These are phyloP conservation scores for Drosophila nigrodunni DNA, from an alignment of 1,140 invertebrate genomes.

Conservation along the genomic window DNA sequence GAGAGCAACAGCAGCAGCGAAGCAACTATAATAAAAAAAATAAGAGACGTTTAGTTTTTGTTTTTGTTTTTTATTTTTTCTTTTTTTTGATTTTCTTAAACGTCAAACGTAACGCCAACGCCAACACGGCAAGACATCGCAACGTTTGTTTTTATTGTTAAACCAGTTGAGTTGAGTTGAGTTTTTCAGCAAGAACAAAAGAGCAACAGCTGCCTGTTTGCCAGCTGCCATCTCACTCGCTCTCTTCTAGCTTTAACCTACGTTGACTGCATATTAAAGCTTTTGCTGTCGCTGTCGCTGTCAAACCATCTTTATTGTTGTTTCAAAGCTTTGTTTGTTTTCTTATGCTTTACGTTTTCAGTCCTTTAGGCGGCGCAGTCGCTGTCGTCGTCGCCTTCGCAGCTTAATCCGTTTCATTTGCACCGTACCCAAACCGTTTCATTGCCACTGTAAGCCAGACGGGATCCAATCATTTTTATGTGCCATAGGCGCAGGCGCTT, in stretches of 20 bases:
- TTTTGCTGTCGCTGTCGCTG: constrained; percentile 17
- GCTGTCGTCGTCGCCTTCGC: too few relatives aligned
- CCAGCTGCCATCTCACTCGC: constrained; percentile 16
- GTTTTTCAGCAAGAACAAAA: constrained; percentile 47
- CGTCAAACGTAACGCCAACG: constrained; percentile 76
- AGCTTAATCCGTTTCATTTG: constrained; percentile 15
- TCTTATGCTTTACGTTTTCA: constrained; percentile 25
- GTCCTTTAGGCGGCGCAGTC: constrained; percentile 14
- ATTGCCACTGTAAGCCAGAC: constrained; percentile 14
- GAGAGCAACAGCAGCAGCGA: constrained; percentile 47
- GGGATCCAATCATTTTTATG: constrained; percentile 26
- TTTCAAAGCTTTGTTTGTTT: constrained; percentile 64
- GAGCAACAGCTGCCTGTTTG: constrained; percentile 55
- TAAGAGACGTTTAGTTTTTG: constrained; percentile 55
- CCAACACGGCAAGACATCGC: constrained; percentile 42
- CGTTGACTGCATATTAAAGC: constrained; percentile 74
- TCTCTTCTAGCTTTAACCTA: constrained; percentile 41
- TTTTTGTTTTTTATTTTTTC: constrained; percentile 24
- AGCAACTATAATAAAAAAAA: constrained; percentile 28
- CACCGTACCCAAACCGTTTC: background rate
- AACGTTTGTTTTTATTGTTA: constrained; percentile 78
- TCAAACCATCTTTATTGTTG: constrained; percentile 14
- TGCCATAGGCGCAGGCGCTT: constrained; percentile 1
- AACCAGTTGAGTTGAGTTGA: constrained; percentile 67
- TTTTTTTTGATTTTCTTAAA: constrained; percentile 55